A percentile compares a stretch with the other conserved stretches of the same genome.
Evolutionary conservation across 2,797 vertebrate genomes (phyloP).

Genomic region (Myripristis jacobus): DNA sequence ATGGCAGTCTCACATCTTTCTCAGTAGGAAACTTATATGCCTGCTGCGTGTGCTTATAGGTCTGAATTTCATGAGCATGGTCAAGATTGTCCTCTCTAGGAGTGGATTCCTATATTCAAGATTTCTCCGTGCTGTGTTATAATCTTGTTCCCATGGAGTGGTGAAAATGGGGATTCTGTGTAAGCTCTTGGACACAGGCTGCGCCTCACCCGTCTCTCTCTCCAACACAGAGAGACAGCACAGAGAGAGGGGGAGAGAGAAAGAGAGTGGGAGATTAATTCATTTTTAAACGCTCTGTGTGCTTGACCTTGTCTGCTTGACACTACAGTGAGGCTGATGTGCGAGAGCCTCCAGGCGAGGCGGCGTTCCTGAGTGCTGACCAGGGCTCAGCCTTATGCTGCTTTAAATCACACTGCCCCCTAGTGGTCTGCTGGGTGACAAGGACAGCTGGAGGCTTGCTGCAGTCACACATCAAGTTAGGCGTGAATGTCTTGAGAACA

Average conservation of each 20-base stretch:
- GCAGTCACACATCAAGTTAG: slow-evolving; percentile 39
- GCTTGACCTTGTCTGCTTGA: slow-evolving; percentile 83
- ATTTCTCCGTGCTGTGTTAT: slow-evolving; percentile 33
- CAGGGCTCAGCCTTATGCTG: slow-evolving; percentile 42
- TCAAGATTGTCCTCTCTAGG: slow-evolving; percentile 17
- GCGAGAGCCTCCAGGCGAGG: slow-evolving; percentile 57
- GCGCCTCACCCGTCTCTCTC: slow-evolving; percentile 30
- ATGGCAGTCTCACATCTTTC: slow-evolving; percentile 26
- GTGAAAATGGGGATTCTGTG: slow-evolving; percentile 64
- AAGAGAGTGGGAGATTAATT: slow-evolving; percentile 71
- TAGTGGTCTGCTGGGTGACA: slow-evolving; percentile 64
- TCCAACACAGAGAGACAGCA: slow-evolving; percentile 30
- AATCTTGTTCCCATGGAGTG: slow-evolving; percentile 55
- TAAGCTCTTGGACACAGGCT: slow-evolving; percentile 49
- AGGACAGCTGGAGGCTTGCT: slow-evolving; percentile 11
- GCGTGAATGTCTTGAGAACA: slow-evolving; percentile 45
- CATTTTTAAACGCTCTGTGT: slow-evolving; percentile 77
- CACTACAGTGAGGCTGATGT: slow-evolving; percentile 71
- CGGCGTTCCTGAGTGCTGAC: slow-evolving; percentile 35
- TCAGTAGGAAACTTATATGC: slow-evolving; percentile 5
- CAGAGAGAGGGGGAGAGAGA: slow-evolving; percentile 28
- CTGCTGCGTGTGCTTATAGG: slow-evolving; percentile 38
- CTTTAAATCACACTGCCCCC: slow-evolving; percentile 81
- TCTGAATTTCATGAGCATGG: slow-evolving; percentile 18
- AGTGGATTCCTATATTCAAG: slow-evolving; percentile 23